A percentile compares a stretch with the other conserved stretches of the same genome.
These are phyloP conservation scores for Pemphredon lugubris DNA, from an alignment of 2,888 invertebrate species.

Conservation along the genomic window DNA sequence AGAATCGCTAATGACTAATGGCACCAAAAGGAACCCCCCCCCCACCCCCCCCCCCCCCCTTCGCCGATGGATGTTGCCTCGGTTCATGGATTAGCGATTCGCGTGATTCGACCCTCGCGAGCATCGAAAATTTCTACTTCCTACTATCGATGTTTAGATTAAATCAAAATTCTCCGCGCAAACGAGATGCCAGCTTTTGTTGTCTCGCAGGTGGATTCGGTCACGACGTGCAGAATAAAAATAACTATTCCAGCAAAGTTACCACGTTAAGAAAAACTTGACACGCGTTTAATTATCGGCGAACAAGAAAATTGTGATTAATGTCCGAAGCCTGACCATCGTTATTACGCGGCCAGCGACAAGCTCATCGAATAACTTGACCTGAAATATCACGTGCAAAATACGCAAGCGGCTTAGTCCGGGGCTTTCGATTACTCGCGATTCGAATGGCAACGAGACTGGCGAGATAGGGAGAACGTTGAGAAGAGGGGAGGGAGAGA, in stretches of 20 bases:
- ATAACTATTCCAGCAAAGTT: too few relatives aligned
- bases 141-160: background rate
- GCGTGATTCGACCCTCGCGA: conserved; percentile 37
- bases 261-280: background rate
- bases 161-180: too few relatives aligned
- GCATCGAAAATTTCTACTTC: conserved; percentile 11
- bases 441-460: conserved; percentile 65
- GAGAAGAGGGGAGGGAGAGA: too few relatives aligned
- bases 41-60: too few relatives aligned
- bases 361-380: conserved; percentile 24
- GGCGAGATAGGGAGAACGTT: conserved; percentile 57
- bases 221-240: too few relatives aligned
- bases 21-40: conserved; percentile 70
- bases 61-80: conserved; percentile 48
- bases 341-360: conserved; percentile 11
- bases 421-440: conserved; percentile 61
- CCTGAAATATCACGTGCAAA: conserved; percentile 58
- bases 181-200: too few relatives aligned
- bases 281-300: background rate
- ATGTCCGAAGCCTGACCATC: conserved; percentile 19
- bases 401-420: conserved; percentile 60
- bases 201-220: too few relatives aligned
- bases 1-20: conserved; percentile 80
- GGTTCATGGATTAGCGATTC: conserved; percentile 60
- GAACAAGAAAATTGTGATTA: conserved; percentile 3